Evolutionary conservation across 2,888 invertebrate species (phyloP).

Genomic region (Drosophila meridionalis): DNA sequence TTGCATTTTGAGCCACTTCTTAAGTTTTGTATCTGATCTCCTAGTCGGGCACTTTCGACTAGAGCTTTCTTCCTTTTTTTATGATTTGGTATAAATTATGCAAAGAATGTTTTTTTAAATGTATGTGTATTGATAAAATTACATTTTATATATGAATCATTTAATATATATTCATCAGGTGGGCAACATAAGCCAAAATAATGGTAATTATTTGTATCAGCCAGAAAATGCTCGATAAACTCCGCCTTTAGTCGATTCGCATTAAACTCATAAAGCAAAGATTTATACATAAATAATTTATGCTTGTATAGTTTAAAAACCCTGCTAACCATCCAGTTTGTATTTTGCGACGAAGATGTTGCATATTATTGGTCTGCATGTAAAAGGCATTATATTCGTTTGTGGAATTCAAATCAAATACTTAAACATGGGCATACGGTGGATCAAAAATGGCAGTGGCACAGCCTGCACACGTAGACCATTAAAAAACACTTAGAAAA

Average conservation of each 20-base stretch:
- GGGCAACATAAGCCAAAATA: too few species aligned
- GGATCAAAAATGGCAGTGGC: conserved; percentile 44
- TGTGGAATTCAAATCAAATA: conserved; percentile 40
- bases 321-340: too few species aligned
- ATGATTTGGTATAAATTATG: too few species aligned
- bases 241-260: neutral
- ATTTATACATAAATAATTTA: neutral
- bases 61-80: too few species aligned
- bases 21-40: too few species aligned
- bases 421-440: conserved; percentile 56
- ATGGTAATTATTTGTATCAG: too few species aligned
- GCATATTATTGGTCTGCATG: neutral
- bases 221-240: neutral
- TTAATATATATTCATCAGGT: too few species aligned
- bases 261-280: neutral
- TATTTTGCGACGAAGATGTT: neutral
- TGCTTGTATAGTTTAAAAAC: neutral
- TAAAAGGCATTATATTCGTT: neutral
- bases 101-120: too few species aligned
- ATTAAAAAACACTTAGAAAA: conserved; percentile 80
- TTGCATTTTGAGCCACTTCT: too few species aligned
- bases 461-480: conserved; percentile 72
- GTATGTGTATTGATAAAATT: too few species aligned
- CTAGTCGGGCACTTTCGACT: too few species aligned
- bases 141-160: too few species aligned